Evolutionary conservation across 1,140 invertebrate genomes (phyloP).

Genomic region (Hestina assimilis): DNA sequence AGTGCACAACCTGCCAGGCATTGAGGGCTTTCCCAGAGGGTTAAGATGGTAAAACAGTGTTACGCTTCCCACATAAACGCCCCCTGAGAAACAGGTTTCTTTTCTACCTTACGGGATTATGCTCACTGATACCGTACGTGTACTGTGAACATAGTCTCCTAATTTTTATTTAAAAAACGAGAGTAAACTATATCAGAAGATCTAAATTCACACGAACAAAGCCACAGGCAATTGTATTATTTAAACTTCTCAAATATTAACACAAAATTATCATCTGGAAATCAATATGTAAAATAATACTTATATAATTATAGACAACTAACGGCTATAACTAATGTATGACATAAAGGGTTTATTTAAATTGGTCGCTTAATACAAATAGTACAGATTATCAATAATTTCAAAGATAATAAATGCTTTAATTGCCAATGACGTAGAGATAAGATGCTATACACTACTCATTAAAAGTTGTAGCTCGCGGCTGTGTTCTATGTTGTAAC

Average conservation of each 20-base stretch:
- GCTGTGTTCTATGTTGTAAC: conserved; percentile 1
- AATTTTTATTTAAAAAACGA: too few species aligned
- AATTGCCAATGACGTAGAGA: conserved; percentile 32
- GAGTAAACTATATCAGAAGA: too few species aligned
- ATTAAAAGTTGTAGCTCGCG: conserved; percentile 20
- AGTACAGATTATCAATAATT: conserved; percentile 17
- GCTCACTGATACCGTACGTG: too few species aligned
- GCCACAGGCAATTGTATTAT: too few species aligned
- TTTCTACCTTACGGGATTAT: too few species aligned
- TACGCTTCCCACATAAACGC: too few species aligned
- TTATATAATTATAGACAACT: neutral
- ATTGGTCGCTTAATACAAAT: conserved; percentile 12
- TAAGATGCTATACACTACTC: conserved; percentile 17
- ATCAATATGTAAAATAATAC: neutral
- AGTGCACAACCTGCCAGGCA: too few species aligned
- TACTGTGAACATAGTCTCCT: too few species aligned
- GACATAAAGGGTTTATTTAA: conserved; percentile 7
- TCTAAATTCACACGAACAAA: neutral
- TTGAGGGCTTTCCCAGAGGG: too few species aligned
- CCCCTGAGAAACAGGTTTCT: too few species aligned
- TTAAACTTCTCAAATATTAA: neutral
- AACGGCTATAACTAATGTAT: neutral
- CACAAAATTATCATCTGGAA: neutral
- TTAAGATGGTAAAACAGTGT: too few species aligned
- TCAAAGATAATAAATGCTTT: conserved; percentile 28